A percentile compares a stretch with the other conserved stretches of the same genome.
Evolutionary conservation across 2,797 vertebrate species (phyloP).

Genomic region (Philypnodon macrostomus): DNA sequence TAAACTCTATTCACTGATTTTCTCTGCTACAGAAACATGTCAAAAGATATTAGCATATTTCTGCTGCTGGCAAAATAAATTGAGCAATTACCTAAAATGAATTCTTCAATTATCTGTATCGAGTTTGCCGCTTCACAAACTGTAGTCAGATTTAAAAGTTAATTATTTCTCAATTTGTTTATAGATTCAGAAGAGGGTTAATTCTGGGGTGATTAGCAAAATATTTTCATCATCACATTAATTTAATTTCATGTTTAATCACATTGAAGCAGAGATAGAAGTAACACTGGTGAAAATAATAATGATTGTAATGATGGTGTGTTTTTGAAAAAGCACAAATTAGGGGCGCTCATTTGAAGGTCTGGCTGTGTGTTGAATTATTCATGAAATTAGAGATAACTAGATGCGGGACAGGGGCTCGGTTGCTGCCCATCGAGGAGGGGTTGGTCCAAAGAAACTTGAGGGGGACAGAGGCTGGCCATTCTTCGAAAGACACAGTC

Average conservation of each 20-base stretch:
- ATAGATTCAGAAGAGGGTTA: slow-evolving; percentile 57
- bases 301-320: slow-evolving; percentile 9
- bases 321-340: slow-evolving; percentile 42
- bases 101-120: slow-evolving; percentile 46
- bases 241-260: slow-evolving; percentile 62
- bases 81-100: slow-evolving; percentile 44
- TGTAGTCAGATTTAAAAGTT: slow-evolving; percentile 48
- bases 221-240: slow-evolving; percentile 55
- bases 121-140: slow-evolving; percentile 41
- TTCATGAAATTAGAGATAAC: slow-evolving; percentile 63
- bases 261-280: slow-evolving; percentile 26
- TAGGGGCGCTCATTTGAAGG: slow-evolving; percentile 43
- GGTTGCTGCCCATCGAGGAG: slow-evolving; percentile 42
- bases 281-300: slow-evolving; percentile 55
- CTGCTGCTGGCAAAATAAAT: slow-evolving; percentile 37
- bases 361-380: slow-evolving; percentile 62
- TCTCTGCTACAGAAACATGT: slow-evolving; percentile 4
- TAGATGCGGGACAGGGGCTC: slow-evolving; percentile 41
- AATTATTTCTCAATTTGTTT: slow-evolving; percentile 55
- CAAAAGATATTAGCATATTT: slow-evolving; percentile 33
- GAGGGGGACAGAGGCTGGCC: slow-evolving; percentile 34
- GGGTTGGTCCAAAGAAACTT: slow-evolving; percentile 53
- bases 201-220: slow-evolving; percentile 53
- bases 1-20: slow-evolving; percentile 8
- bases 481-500: slow-evolving; percentile 28